Percentiles rank a stretch among this genome's conserved stretches.
These are phyloP conservation scores for Fukomys damarensis DNA, from an alignment of 2,113 vertebrate genomes.

Conservation along the genomic window DNA sequence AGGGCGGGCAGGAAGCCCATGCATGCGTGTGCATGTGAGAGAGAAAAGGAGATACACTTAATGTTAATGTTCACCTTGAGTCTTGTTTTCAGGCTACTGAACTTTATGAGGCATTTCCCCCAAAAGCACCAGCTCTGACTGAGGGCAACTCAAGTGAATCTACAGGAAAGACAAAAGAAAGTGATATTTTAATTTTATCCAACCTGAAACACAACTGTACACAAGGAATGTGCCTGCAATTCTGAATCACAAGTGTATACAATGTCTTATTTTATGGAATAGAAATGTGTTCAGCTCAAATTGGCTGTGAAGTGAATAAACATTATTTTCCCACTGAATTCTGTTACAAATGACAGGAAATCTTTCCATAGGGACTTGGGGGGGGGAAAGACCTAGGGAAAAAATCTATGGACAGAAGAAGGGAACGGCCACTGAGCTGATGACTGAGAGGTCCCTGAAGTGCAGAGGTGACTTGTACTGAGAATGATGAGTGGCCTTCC, in stretches of 20 bases:
- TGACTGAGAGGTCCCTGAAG: fast-evolving
- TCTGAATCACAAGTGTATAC: slow-evolving; percentile 17
- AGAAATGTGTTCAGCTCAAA: slow-evolving; percentile 58
- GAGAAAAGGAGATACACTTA: background rate
- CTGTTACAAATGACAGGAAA: slow-evolving; percentile 55
- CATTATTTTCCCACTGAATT: slow-evolving; percentile 59
- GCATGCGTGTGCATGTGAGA: background rate
- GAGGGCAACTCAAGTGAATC: slow-evolving; percentile 54
- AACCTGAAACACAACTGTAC: background rate
- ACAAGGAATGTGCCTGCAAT: background rate
- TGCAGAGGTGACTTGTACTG: background rate
- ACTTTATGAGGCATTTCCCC: slow-evolving; percentile 12
- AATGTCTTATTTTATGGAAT: slow-evolving; percentile 42
- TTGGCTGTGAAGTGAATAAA: slow-evolving; percentile 64
- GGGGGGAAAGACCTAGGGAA: background rate
- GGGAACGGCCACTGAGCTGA: background rate
- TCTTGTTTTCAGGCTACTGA: background rate
- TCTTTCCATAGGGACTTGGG: background rate
- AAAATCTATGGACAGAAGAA: background rate
- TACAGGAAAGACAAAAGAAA: slow-evolving; percentile 39
- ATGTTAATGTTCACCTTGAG: background rate
- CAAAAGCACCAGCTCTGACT: background rate
- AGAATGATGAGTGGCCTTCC: background rate
- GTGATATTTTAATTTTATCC: slow-evolving; percentile 50
- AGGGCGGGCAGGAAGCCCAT: background rate